Conservation (phyloP, 2,113 vertebrate species). For the Dryoscopus gambensis region DNA sequence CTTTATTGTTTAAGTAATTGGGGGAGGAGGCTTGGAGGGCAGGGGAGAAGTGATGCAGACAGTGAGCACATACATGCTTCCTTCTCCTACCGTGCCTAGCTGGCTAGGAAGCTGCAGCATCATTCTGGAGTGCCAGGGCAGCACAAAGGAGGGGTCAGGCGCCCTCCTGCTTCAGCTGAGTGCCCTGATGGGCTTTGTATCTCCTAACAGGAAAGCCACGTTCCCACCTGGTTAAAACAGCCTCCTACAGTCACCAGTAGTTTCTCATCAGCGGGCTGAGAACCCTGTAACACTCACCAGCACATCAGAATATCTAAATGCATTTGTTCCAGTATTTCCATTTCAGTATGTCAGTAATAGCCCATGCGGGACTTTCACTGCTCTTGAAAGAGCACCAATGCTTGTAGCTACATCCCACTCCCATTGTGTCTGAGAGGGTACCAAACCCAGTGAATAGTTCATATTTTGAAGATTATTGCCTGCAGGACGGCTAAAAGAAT, state of each 20-base stretch:
- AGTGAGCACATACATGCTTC: neutral
- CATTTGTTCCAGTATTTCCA: neutral
- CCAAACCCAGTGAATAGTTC: neutral
- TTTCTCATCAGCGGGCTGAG: neutral
- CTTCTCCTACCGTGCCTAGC: neutral
- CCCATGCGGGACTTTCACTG: neutral
- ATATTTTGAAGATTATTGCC: neutral
- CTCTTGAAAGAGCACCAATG: neutral
- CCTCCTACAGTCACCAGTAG: neutral
- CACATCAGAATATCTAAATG: neutral
- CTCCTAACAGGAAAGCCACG: fast-evolving
- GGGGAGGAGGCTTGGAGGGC: neutral
- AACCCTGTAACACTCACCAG: neutral
- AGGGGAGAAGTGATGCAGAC: neutral
- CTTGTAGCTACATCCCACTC: neutral
- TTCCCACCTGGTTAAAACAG: neutral
- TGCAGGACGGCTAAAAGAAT: neutral
- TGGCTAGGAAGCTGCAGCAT: neutral
- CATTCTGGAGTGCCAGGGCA: neutral
- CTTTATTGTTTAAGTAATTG: neutral
- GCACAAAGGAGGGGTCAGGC: fast-evolving
- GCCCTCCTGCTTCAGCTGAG: neutral
- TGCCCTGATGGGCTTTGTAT: neutral
- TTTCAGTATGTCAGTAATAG: neutral
- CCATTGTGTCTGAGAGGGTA: neutral